Evolutionary conservation across 2,797 vertebrate genomes (phyloP).

Genomic region (Enteromius mattozi): DNA sequence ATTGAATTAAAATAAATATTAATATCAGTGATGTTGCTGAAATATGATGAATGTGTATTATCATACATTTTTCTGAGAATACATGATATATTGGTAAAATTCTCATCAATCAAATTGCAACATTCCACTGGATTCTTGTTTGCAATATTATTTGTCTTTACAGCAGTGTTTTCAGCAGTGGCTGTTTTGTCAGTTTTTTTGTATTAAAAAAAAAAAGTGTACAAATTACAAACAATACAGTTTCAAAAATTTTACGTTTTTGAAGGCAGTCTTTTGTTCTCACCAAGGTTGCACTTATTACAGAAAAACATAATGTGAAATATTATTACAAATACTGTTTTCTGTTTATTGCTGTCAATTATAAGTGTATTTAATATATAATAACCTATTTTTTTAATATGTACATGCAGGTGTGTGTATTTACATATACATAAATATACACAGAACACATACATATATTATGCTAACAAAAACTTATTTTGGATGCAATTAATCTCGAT

Average conservation of each 20-base stretch:
- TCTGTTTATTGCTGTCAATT: neutral
- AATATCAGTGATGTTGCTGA: neutral
- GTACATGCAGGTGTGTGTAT: too few species aligned
- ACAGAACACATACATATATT: too few species aligned
- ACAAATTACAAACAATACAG: neutral
- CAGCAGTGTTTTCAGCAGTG: neutral
- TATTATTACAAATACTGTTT: neutral
- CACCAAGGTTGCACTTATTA: neutral
- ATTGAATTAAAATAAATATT: neutral
- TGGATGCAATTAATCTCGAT: too few species aligned
- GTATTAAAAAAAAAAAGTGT: neutral
- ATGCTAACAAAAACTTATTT: too few species aligned
- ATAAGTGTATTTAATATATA: too few species aligned
- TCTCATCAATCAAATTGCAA: neutral
- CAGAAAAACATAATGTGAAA: neutral
- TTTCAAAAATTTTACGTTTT: neutral
- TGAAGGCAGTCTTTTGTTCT: neutral
- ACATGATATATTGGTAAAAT: neutral
- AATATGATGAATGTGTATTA: neutral
- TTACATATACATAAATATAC: too few species aligned
- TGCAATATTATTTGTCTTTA: neutral
- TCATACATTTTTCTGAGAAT: neutral
- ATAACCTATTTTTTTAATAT: too few species aligned
- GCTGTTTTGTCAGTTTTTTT: neutral
- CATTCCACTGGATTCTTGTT: neutral